Conservation (phyloP, 2,797 vertebrate species). For the Ceyx erithaca region DNA sequence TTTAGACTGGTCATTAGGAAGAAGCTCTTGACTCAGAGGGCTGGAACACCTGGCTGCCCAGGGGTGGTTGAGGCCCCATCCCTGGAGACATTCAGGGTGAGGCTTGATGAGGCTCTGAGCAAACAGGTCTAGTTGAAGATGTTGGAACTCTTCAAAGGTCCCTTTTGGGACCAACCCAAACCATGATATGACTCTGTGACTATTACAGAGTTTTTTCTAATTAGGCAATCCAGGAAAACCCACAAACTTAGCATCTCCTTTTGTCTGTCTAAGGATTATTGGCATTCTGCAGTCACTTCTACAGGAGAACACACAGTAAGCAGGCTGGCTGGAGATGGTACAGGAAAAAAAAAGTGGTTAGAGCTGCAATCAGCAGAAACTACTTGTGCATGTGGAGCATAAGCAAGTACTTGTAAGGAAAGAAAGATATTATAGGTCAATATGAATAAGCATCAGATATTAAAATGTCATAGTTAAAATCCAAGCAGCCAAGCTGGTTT, state of each 20-base stretch:
- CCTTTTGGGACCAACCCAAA: too few relatives aligned
- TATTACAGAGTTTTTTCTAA: neutral
- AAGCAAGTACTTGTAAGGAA: neutral
- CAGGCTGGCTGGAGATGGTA: neutral
- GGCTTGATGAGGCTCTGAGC: too few relatives aligned
- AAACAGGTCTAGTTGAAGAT: too few relatives aligned
- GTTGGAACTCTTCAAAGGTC: too few relatives aligned
- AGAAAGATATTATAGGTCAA: neutral
- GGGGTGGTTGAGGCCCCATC: too few relatives aligned
- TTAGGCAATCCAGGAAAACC: neutral
- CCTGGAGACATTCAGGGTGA: too few relatives aligned
- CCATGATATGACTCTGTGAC: too few relatives aligned
- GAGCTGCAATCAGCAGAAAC: neutral
- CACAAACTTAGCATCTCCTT: fast-evolving
- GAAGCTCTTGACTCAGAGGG: too few relatives aligned
- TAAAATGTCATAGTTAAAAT: neutral
- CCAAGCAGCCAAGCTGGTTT: neutral
- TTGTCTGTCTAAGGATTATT: neutral
- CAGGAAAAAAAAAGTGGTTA: neutral
- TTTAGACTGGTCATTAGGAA: too few relatives aligned
- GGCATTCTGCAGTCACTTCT: neutral
- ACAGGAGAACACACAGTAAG: neutral
- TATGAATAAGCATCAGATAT: neutral
- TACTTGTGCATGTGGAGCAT: neutral
- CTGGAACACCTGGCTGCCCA: too few relatives aligned